Conservation (phyloP, 1,140 invertebrate genomes). For the Rhysida immarginata region DNA sequence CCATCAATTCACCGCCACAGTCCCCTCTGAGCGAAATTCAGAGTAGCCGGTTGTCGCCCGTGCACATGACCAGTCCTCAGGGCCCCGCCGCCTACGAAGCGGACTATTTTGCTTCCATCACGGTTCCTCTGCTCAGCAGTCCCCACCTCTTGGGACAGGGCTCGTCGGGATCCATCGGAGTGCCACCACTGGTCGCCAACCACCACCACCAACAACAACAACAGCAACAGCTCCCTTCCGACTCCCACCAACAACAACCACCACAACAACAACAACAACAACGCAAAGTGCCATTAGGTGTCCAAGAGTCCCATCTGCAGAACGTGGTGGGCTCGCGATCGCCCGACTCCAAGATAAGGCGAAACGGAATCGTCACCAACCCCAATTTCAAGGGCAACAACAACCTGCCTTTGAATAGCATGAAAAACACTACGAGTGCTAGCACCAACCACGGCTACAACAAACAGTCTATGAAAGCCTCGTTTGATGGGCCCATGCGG, state of each 20-base stretch:
- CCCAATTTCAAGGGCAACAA: conserved; percentile 48
- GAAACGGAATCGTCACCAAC: conserved; percentile 82
- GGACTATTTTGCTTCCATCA: conserved; percentile 12
- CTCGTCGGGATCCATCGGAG: conserved; percentile 2
- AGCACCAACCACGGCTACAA: conserved; percentile 8
- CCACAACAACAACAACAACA: conserved; percentile 9
- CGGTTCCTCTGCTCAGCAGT: conserved; percentile 14
- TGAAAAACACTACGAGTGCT: conserved; percentile 25
- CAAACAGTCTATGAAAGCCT: conserved; percentile 11
- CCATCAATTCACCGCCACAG: conserved; percentile 64
- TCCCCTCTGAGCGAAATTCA: conserved; percentile 54
- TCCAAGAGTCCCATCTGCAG: neutral
- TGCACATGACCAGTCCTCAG: conserved; percentile 11
- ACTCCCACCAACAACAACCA: conserved; percentile 9
- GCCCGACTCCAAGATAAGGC: conserved; percentile 32
- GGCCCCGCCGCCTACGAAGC: conserved; percentile 12
- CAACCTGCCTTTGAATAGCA: conserved; percentile 28
- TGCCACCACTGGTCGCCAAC: conserved; percentile 10
- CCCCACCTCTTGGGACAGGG: conserved; percentile 9
- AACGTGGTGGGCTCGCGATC: conserved; percentile 13
- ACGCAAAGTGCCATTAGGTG: conserved; percentile 4
- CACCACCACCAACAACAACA: conserved; percentile 11
- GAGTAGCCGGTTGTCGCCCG: conserved; percentile 15
- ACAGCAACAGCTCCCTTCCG: conserved; percentile 3
- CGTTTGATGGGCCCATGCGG: conserved; percentile 28